Evolutionary conservation across 1,140 invertebrate genomes (phyloP).

Genomic region (Drosophila watanabei): DNA sequence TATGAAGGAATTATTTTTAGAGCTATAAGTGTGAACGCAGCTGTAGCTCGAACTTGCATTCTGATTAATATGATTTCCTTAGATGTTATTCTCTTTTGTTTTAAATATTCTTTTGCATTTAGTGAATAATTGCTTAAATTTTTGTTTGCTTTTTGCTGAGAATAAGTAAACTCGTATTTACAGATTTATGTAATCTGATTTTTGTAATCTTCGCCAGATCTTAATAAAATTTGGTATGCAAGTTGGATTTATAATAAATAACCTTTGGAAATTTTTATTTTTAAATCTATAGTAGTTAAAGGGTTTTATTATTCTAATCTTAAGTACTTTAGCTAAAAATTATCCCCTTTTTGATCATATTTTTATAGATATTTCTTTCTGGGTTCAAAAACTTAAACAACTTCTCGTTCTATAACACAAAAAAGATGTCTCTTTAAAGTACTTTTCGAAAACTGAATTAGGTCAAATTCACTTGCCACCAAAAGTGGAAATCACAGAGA

Average conservation of each 20-base stretch:
- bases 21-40: neutral
- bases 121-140: neutral
- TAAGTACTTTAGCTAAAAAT: neutral
- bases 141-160: neutral
- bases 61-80: neutral
- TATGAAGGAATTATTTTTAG: neutral
- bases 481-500: conserved; percentile 9
- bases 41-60: neutral
- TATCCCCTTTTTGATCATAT: neutral
- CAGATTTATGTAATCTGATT: rapidly evolving
- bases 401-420: neutral
- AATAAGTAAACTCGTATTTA: neutral
- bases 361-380: neutral
- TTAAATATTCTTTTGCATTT: neutral
- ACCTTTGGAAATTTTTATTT: neutral
- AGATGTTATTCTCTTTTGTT: neutral
- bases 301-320: neutral
- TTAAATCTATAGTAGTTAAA: neutral
- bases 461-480: neutral
- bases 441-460: conserved; percentile 7
- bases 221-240: neutral
- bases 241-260: neutral
- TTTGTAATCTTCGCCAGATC: neutral
- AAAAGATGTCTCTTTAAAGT: neutral
- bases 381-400: neutral